Evolutionary conservation across 1,140 invertebrate genomes (phyloP).

Genomic region (Drosophila tropicalis): DNA sequence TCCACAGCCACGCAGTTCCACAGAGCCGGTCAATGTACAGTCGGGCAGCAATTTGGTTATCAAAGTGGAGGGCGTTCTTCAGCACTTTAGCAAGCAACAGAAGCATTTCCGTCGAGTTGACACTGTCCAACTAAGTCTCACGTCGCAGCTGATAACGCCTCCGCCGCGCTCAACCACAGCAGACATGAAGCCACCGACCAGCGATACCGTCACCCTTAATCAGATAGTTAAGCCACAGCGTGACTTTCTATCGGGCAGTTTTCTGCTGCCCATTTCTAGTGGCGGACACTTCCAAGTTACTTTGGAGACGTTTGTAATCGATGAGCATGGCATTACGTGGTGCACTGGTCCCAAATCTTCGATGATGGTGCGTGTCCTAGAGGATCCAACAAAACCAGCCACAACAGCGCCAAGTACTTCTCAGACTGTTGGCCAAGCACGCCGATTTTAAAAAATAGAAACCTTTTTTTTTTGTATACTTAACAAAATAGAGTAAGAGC

Average conservation of each 20-base stretch:
- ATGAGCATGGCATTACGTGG: constrained; percentile 79
- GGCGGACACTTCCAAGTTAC: constrained; percentile 82
- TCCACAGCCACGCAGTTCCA: constrained; percentile 90
- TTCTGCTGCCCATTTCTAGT: constrained; percentile 85
- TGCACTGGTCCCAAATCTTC: constrained; percentile 80
- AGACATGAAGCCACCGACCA: constrained; percentile 76
- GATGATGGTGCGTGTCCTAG: constrained; percentile 79
- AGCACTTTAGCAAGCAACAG: constrained; percentile 87
- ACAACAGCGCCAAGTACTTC: constrained; percentile 60
- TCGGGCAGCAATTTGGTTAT: constrained; percentile 91
- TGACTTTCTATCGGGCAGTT: constrained; percentile 92
- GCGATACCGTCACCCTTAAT: constrained; percentile 85
- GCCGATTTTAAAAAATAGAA: constrained; percentile 61
- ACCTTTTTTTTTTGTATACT: neutral
- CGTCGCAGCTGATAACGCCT: constrained; percentile 85
- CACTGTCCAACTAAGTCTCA: constrained; percentile 89
- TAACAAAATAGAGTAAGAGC: neutral
- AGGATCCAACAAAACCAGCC: constrained; percentile 75
- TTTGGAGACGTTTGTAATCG: constrained; percentile 80
- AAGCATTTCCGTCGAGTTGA: constrained; percentile 89
- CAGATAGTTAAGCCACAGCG: constrained; percentile 90
- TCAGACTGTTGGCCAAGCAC: constrained; percentile 58
- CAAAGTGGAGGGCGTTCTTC: constrained; percentile 94
- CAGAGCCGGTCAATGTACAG: constrained; percentile 90
- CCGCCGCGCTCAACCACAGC: constrained; percentile 83